phyloP scores from a whole-genome alignment of 92 coral and sea anemone genomes.

The Palythoa caribaeorum region DNA sequence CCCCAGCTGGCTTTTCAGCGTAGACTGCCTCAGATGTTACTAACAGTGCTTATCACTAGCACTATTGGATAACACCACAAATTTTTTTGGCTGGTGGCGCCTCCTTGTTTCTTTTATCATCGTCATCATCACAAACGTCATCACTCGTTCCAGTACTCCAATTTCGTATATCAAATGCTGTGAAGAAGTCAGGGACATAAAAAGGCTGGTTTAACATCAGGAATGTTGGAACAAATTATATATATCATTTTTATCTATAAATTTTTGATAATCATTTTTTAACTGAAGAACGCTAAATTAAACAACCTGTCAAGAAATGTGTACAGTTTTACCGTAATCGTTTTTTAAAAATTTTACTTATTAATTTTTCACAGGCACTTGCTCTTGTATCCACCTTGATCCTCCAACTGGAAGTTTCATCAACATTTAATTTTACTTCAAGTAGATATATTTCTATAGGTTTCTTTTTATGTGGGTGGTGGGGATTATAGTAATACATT shows the following conservation, averaged over 20 bases:
- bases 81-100: background rate
- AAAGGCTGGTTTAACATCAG: conserved; percentile 1
- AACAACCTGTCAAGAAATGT: background rate
- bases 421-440: background rate
- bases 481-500: conserved; percentile 1
- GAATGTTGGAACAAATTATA: background rate
- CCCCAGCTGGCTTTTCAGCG: background rate
- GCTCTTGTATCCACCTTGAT: background rate
- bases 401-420: background rate
- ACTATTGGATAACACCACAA: background rate
- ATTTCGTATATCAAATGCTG: background rate
- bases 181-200: background rate
- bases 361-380: background rate
- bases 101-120: background rate
- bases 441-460: background rate
- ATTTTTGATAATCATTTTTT: background rate
- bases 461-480: background rate
- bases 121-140: background rate
- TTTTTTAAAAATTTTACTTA: background rate
- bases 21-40: background rate
- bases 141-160: conserved; percentile 10
- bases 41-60: background rate
- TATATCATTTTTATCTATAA: conserved; percentile 1
- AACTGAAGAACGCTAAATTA: background rate
- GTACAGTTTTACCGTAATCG: background rate